These are phyloP conservation scores for Odontocerum albicorne DNA, from an alignment of 2,888 invertebrate species.

Conservation along the genomic window DNA sequence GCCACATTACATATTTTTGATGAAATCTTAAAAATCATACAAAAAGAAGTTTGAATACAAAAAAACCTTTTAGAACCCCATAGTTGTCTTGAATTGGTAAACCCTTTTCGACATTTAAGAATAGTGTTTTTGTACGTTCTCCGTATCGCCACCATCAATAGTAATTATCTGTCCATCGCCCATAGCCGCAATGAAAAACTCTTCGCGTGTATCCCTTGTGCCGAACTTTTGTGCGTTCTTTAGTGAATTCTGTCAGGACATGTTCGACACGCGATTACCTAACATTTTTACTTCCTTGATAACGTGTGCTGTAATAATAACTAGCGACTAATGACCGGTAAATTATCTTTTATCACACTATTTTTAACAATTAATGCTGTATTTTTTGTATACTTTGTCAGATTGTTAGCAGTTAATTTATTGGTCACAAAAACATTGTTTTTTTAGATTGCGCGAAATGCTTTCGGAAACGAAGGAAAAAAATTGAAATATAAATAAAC, in stretches of 20 bases:
- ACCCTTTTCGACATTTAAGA: conserved; percentile 12
- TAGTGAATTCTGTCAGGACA: background rate
- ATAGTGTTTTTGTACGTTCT: conserved; percentile 20
- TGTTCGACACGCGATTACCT: background rate
- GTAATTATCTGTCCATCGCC: conserved; percentile 16
- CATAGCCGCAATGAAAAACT: conserved; percentile 6
- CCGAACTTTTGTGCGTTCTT: background rate
- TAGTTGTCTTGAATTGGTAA: no score
- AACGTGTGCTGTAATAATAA: background rate
- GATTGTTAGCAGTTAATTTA: no score
- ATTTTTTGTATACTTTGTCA: background rate
- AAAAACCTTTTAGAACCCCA: no score
- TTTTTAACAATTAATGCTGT: conserved; percentile 3
- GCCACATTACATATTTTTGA: no score
- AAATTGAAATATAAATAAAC: no score
- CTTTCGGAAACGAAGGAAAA: no score
- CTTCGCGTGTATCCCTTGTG: conserved; percentile 21
- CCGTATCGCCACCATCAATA: conserved; percentile 23
- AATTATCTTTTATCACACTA: background rate
- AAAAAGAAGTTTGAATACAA: no score
- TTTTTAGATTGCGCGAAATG: no score
- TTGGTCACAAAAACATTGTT: no score
- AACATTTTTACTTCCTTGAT: background rate
- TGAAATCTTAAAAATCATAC: no score
- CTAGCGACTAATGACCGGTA: no score